Evolutionary conservation across 2,797 vertebrate species (phyloP).

Genomic region (Todus mexicanus): DNA sequence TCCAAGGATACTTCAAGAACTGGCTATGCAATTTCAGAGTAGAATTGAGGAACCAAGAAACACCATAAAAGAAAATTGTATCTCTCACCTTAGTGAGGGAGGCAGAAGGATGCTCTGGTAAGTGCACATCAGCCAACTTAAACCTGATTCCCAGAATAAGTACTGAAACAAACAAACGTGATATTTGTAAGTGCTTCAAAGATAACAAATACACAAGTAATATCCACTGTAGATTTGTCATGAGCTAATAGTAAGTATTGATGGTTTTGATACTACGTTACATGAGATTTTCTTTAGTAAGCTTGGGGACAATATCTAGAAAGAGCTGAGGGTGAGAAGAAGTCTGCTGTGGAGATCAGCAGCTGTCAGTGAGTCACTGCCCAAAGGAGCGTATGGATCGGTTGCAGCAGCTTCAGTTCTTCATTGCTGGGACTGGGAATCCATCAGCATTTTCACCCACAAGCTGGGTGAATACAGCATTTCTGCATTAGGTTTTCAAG

Average conservation of each 20-base stretch:
- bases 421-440: background rate
- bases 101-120: background rate
- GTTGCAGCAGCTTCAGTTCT: too few relatives aligned
- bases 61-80: background rate
- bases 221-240: background rate
- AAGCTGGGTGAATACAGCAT: background rate
- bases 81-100: background rate
- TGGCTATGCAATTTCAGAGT: background rate
- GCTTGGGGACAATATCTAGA: background rate
- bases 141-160: background rate
- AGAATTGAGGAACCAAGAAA: background rate
- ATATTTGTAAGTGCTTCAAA: background rate
- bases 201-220: background rate
- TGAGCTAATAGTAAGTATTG: background rate
- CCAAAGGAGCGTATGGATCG: background rate
- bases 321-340: background rate
- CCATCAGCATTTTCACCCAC: background rate
- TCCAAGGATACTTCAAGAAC: background rate
- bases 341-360: background rate
- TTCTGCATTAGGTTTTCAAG: background rate
- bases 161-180: background rate
- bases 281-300: background rate
- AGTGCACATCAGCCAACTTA: background rate
- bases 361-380: background rate
- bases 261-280: background rate